Evolutionary conservation across 2,888 invertebrate genomes (phyloP).

Genomic region (Lasioglossum malachurum): DNA sequence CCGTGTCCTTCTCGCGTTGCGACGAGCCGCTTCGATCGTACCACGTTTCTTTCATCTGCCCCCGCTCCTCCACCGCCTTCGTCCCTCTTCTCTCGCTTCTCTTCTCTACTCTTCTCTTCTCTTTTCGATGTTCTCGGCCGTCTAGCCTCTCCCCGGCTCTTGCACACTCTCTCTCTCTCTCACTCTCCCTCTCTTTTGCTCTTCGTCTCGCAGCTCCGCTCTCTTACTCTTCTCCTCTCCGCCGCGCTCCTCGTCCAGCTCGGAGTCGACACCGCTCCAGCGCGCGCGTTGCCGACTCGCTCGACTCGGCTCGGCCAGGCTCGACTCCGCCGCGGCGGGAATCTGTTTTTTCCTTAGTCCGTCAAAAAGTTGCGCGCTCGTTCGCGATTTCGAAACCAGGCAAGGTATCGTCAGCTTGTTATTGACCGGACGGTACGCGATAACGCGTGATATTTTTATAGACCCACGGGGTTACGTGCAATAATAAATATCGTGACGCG

Average conservation of each 20-base stretch:
- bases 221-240: slow-evolving; percentile 37
- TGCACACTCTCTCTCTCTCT: not conserved
- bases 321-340: not conserved
- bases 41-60: slow-evolving; percentile 42
- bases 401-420: slow-evolving; percentile 74
- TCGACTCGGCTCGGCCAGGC: not conserved
- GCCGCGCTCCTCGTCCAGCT: slow-evolving; percentile 20
- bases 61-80: slow-evolving; percentile 12
- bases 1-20: slow-evolving; percentile 49
- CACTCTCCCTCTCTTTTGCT: not conserved
- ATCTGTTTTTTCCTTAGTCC: slow-evolving; percentile 37
- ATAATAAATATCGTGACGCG: slow-evolving; percentile 82
- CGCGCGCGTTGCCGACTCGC: not conserved
- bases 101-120: not conserved
- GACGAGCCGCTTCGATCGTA: slow-evolving; percentile 53
- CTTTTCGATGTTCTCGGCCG: slow-evolving; percentile 17
- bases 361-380: slow-evolving; percentile 37
- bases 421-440: slow-evolving; percentile 72
- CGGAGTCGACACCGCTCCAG: slow-evolving; percentile 1
- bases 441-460: slow-evolving; percentile 77
- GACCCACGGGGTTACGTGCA: slow-evolving; percentile 77
- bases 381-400: slow-evolving; percentile 60
- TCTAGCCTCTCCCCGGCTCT: slow-evolving; percentile 52
- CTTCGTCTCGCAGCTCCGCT: slow-evolving; percentile 26
- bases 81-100: not conserved